These are phyloP conservation scores for Eutolmus rufibarbis DNA, from an alignment of 2,888 invertebrate species.

Conservation along the genomic window DNA sequence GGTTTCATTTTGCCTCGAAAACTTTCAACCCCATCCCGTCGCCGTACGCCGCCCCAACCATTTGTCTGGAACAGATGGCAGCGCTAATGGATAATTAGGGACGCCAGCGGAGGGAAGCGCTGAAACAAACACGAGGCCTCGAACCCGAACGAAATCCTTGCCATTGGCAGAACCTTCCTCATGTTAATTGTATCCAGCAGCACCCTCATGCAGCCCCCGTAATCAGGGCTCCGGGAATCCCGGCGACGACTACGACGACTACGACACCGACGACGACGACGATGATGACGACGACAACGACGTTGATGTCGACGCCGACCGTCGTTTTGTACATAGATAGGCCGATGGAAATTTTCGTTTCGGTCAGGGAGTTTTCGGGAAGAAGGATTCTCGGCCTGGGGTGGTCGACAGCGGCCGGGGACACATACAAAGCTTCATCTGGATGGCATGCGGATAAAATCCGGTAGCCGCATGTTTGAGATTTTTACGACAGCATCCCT, in stretches of 20 bases:
- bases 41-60: slow-evolving; percentile 13
- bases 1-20: slow-evolving; percentile 26
- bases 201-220: not conserved
- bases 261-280: no score
- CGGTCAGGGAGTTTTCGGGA: not conserved
- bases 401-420: not conserved
- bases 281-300: no score
- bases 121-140: slow-evolving; percentile 12
- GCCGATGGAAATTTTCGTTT: not conserved
- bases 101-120: not conserved
- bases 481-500: slow-evolving; percentile 40
- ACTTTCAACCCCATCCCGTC: slow-evolving; percentile 31
- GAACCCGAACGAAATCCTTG: not conserved
- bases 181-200: slow-evolving; percentile 37
- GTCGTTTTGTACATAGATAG: no score
- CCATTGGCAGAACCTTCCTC: slow-evolving; percentile 7
- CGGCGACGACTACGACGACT: not conserved
- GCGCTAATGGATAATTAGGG: slow-evolving; percentile 41
- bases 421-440: not conserved
- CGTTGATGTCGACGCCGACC: no score
- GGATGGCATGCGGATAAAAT: slow-evolving; percentile 21
- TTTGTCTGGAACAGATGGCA: slow-evolving; percentile 41
- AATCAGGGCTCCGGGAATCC: slow-evolving; percentile 3
- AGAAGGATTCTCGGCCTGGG: not conserved
- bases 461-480: slow-evolving; percentile 38